Evolutionary conservation across 2,888 invertebrate species (phyloP).

Genomic region (Conops quadrifasciatus): DNA sequence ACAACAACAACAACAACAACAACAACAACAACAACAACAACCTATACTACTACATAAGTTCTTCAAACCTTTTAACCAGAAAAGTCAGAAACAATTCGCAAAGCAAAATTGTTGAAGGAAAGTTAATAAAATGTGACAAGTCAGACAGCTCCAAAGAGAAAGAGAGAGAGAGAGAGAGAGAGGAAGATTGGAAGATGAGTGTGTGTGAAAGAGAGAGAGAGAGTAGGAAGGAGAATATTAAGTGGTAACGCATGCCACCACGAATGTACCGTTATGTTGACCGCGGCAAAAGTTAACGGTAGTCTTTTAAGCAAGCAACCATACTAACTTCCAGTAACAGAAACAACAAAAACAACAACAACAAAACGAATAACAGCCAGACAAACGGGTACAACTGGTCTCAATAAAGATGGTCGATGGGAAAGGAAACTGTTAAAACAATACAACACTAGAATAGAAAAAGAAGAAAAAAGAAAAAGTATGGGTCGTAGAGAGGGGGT

Average conservation of each 20-base stretch:
- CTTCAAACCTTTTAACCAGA: too few species aligned
- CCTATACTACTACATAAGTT: too few species aligned
- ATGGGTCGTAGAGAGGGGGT: too few species aligned
- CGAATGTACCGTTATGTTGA: conserved; percentile 43
- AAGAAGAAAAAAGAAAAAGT: too few species aligned
- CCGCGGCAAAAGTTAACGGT: conserved; percentile 42
- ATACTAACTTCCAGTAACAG: background rate
- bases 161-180: background rate
- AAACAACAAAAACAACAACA: background rate
- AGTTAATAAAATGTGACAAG: conserved; percentile 11
- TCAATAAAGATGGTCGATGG: too few species aligned
- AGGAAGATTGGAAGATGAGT: background rate
- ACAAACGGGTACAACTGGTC: too few species aligned
- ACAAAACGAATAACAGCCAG: too few species aligned
- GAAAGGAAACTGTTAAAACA: too few species aligned
- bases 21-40: background rate
- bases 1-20: background rate
- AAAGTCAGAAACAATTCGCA: background rate
- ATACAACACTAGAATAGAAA: too few species aligned
- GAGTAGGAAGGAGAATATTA: background rate
- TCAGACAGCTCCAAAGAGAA: background rate
- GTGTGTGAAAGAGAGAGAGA: background rate
- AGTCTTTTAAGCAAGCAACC: background rate
- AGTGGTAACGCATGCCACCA: conserved; percentile 11
- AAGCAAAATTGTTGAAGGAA: conserved; percentile 2